Evolutionary conservation across 2,888 invertebrate species (phyloP), one percentile per base, ranked within the genome.

Genomic region (Euproctis similis): DNA sequence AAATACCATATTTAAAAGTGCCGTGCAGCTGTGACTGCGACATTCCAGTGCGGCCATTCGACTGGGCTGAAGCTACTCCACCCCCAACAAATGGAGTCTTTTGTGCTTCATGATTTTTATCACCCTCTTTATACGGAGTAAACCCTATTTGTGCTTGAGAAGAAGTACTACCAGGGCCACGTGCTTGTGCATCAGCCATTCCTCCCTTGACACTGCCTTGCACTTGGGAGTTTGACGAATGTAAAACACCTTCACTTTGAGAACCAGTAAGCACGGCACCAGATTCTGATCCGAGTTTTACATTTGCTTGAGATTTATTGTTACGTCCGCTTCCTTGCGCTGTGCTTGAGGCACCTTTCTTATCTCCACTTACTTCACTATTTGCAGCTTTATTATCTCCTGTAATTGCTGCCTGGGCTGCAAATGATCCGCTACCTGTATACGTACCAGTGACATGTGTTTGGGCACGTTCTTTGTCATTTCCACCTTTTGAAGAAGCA

Each of bases 81-180:
- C 92, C 90, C 1, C 94, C 94, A 31, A 87, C 87, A 54, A 90
- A 91, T 3, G 91, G 89, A 34, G 69, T 72, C 26, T 78, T 73
- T 39, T 87, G 85, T 8, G 57, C 45, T 7, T 81, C 77, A 26
- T 85, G 84, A 13, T 59, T 41, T 48, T 86, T 85, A 24, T 89
- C 89, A 33, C 87, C 86, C 31, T 90, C 88, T 50, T 88, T 87
- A 46, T 89, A 89, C 0, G 94, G 94, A 28, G 90, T 89, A 58
- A 95, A 94, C 1, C 94, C 94, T 36, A 95, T 94, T 75, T 95
- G 94, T 2, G 95, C 94, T 77, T 95, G 94, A 16, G 94, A 94
- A 0, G 93, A 93, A 1, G 94, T 94, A 52, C 90, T 92, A 3
- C 94, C 94, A 2, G 92, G 91, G 0, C 94, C 94, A 53, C 90